Conservation (phyloP, 2,797 vertebrate genomes). For the Astyanax mexicanus region DNA sequence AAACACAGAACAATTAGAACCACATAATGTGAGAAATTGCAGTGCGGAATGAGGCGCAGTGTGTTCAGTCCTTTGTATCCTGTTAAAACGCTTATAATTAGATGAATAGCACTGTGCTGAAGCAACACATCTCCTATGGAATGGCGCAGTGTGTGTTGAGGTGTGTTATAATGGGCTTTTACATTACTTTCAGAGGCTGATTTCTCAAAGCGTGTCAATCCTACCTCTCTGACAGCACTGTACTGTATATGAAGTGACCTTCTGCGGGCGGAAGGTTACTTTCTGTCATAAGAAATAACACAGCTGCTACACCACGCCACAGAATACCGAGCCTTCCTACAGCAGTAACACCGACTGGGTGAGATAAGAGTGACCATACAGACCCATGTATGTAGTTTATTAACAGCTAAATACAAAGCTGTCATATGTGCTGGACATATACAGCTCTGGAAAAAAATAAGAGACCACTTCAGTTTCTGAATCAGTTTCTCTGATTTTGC, state of each 20-base stretch:
- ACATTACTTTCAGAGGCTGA: slow-evolving; percentile 34
- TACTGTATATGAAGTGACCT: slow-evolving; percentile 30
- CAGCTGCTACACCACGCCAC: slow-evolving; percentile 2
- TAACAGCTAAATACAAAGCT: neutral
- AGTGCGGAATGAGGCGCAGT: neutral
- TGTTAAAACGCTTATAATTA: slow-evolving; percentile 3
- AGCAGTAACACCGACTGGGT: slow-evolving; percentile 2
- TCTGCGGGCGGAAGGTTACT: slow-evolving; percentile 27
- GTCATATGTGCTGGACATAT: neutral
- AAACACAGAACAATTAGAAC: neutral
- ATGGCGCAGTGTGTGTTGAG: slow-evolving; percentile 10
- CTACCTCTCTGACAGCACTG: slow-evolving; percentile 23
- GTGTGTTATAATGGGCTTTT: slow-evolving; percentile 24
- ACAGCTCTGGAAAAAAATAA: no score
- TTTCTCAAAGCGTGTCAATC: slow-evolving; percentile 29
- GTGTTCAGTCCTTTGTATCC: neutral
- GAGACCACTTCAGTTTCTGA: no score
- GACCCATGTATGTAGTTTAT: no score
- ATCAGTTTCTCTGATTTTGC: no score
- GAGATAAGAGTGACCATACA: neutral
- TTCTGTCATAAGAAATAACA: slow-evolving; percentile 29
- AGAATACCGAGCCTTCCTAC: slow-evolving; percentile 28
- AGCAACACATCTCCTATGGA: slow-evolving; percentile 12
- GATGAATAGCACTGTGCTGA: slow-evolving; percentile 8
- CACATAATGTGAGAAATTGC: slow-evolving; percentile 5